Conservation (phyloP, 2,888 invertebrate genomes). For the Adelphocoris suturalis region DNA sequence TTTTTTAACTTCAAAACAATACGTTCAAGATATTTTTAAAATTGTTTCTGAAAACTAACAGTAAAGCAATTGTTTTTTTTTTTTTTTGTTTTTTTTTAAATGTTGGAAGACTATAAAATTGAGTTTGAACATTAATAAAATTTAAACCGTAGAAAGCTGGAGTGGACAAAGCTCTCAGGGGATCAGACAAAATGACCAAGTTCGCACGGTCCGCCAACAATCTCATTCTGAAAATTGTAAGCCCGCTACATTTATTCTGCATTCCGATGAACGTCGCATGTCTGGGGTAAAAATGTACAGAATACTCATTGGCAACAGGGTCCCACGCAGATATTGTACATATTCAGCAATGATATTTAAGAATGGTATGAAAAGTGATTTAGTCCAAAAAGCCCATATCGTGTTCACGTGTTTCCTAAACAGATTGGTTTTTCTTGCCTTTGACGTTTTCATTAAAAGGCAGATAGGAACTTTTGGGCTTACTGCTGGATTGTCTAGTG, state of each 20-base stretch:
- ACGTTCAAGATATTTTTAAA: too few relatives aligned
- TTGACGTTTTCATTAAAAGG: too few relatives aligned
- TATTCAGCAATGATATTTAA: not conserved
- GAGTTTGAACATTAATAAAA: not conserved
- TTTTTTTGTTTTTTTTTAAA: too few relatives aligned
- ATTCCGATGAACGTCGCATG: conserved; percentile 65
- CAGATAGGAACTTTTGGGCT: too few relatives aligned
- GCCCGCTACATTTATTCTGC: conserved; percentile 70
- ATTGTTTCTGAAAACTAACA: too few relatives aligned
- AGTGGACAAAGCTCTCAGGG: conserved; percentile 77
- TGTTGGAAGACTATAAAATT: not conserved
- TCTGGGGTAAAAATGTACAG: conserved; percentile 53
- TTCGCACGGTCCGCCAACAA: conserved; percentile 77
- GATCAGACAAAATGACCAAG: conserved; percentile 77
- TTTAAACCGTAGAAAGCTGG: conserved; percentile 77
- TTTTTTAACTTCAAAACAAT: too few relatives aligned
- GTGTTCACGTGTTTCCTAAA: too few relatives aligned
- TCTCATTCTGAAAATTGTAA: conserved; percentile 77
- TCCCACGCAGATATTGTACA: not conserved
- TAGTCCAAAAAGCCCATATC: too few relatives aligned
- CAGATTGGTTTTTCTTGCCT: too few relatives aligned
- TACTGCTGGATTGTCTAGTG: too few relatives aligned
- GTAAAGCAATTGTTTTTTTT: too few relatives aligned
- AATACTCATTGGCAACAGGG: conserved; percentile 22
- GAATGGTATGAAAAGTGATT: not conserved